phyloP scores from a whole-genome alignment of 1,140 invertebrate species.

The Dryas iulia region DNA sequence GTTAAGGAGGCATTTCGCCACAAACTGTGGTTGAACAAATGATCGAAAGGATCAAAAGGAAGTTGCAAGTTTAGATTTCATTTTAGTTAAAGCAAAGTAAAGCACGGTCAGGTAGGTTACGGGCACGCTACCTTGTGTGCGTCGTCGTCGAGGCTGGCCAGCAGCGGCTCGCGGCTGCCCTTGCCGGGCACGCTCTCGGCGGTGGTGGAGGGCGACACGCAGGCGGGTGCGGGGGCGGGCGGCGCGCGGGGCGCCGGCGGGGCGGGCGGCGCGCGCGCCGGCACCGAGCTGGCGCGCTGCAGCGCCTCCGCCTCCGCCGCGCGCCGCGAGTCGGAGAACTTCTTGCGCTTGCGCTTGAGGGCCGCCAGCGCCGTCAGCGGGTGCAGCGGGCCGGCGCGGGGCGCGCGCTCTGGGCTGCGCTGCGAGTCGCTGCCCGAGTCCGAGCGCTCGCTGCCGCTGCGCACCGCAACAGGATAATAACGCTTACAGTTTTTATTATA shows the following conservation, averaged over 20 bases:
- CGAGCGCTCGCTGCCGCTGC: slow-evolving; percentile 65
- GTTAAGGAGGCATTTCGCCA: too few relatives aligned
- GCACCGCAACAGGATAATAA: not conserved
- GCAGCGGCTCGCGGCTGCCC: slow-evolving; percentile 62
- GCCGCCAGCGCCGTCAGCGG: slow-evolving; percentile 83
- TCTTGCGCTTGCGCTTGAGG: slow-evolving; percentile 88
- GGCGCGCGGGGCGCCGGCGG: slow-evolving; percentile 26
- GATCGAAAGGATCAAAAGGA: too few relatives aligned
- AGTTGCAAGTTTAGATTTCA: too few relatives aligned
- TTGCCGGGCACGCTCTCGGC: slow-evolving; percentile 41
- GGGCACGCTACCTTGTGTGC: slow-evolving; percentile 50
- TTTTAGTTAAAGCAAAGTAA: too few relatives aligned
- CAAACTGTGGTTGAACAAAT: too few relatives aligned
- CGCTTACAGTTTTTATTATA: not conserved
- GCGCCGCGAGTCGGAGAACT: slow-evolving; percentile 88
- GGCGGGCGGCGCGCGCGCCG: slow-evolving; percentile 46
- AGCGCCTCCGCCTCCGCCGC: slow-evolving; percentile 72
- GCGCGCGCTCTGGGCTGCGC: slow-evolving; percentile 60
- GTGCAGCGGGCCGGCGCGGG: slow-evolving; percentile 51
- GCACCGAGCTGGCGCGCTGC: slow-evolving; percentile 64
- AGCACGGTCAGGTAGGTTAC: too few relatives aligned
- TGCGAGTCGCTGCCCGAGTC: slow-evolving; percentile 69
- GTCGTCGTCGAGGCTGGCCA: slow-evolving; percentile 68
- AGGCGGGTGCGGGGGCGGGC: slow-evolving; percentile 28
- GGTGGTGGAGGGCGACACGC: slow-evolving; percentile 35